Evolutionary conservation across 2,797 vertebrate genomes (phyloP).

Genomic region (Hippocampus kuda): DNA sequence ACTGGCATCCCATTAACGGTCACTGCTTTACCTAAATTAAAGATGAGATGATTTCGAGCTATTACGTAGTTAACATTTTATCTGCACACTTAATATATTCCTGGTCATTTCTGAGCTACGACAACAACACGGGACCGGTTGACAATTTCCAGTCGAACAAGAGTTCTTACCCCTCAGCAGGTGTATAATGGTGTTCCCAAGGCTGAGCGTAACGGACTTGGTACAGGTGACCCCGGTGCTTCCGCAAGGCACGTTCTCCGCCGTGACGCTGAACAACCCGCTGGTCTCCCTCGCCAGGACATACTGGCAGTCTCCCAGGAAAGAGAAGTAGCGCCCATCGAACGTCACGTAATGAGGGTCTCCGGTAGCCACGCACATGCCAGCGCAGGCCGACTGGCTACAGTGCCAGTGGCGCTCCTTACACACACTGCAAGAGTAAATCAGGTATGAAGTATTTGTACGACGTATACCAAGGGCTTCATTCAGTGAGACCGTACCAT

Average conservation of each 20-base stretch:
- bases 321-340: constrained; percentile 77
- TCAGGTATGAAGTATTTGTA: background rate
- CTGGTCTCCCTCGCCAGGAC: constrained; percentile 68
- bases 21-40: constrained; percentile 71
- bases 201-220: constrained; percentile 75
- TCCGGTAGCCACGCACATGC: constrained; percentile 79
- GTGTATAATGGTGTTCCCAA: constrained; percentile 75
- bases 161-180: constrained; percentile 74
- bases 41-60: background rate
- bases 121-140: background rate
- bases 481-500: constrained; percentile 63
- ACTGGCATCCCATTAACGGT: constrained; percentile 78
- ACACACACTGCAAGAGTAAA: constrained; percentile 65
- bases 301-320: constrained; percentile 86
- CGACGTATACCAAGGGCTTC: background rate
- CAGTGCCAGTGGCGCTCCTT: constrained; percentile 75
- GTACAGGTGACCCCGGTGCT: constrained; percentile 81
- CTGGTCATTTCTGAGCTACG: background rate
- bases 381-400: constrained; percentile 57
- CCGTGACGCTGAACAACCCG: constrained; percentile 72
- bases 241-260: constrained; percentile 84
- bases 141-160: background rate
- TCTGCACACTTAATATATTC: background rate
- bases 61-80: background rate
- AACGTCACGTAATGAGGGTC: constrained; percentile 90